These are phyloP conservation scores for Forbesichthys agassizii DNA, from an alignment of 2,113 vertebrate genomes.

Conservation along the genomic window DNA sequence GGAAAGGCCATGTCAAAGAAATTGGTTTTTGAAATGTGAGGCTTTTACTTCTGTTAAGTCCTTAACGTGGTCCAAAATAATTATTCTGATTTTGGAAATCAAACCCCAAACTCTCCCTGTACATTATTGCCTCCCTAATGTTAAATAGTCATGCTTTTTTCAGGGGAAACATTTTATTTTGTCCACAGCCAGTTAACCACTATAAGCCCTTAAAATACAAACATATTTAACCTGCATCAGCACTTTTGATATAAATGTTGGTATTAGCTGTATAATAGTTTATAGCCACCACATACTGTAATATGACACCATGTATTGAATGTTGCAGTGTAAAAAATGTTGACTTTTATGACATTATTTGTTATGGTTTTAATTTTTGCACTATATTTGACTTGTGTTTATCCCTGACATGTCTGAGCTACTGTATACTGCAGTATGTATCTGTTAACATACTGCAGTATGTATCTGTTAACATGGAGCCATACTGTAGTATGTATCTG, in stretches of 20 bases:
- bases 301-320: slow-evolving; percentile 15
- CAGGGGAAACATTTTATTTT: neutral
- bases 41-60: neutral
- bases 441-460: too few species aligned
- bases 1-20: too few species aligned
- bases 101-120: neutral
- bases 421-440: neutral
- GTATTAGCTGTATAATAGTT: neutral
- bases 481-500: too few species aligned
- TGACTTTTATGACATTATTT: neutral
- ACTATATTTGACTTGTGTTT: neutral
- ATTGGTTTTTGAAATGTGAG: too few species aligned
- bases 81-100: neutral
- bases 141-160: neutral
- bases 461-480: neutral
- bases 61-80: neutral
- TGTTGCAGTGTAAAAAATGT: neutral
- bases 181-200: neutral
- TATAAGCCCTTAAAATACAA: neutral
- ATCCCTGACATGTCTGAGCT: neutral
- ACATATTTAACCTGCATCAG: slow-evolving; percentile 2
- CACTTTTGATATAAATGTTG: neutral
- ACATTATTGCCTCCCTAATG: neutral
- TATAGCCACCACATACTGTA: neutral
- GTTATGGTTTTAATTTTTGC: neutral